Conservation (phyloP, 2,888 invertebrate species). For the Lepidocyrtinus sp. region DNA sequence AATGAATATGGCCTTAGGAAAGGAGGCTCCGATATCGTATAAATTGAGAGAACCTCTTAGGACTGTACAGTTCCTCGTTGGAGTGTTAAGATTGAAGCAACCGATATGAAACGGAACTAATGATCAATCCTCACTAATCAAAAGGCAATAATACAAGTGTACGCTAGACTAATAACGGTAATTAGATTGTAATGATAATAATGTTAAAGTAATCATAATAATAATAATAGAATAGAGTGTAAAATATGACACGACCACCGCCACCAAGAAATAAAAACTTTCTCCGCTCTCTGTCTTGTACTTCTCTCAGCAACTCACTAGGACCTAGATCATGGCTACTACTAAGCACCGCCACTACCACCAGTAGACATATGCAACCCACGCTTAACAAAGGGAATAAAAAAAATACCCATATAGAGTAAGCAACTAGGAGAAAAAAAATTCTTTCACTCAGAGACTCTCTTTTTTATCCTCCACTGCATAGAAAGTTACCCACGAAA, state of each 20-base stretch:
- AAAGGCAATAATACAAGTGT: neutral
- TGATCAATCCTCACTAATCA: conserved; percentile 9
- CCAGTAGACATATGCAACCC: neutral
- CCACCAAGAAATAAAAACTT: conserved; percentile 15
- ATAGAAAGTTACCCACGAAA: neutral
- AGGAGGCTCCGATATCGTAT: no score
- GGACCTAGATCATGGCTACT: conserved; percentile 5
- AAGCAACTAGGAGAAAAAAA: conserved; percentile 19
- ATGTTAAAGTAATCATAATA: conserved; percentile 6
- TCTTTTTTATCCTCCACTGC: conserved; percentile 12
- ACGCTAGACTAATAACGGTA: neutral
- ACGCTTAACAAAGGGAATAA: neutral
- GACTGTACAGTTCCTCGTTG: no score
- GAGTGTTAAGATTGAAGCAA: neutral
- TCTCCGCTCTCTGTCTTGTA: conserved; percentile 8
- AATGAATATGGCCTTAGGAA: no score
- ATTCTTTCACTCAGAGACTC: conserved; percentile 11
- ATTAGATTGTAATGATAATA: neutral
- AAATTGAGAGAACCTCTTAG: no score
- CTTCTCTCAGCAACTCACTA: conserved; percentile 24
- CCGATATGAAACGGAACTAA: neutral
- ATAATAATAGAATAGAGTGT: conserved; percentile 16
- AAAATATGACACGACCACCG: conserved; percentile 11
- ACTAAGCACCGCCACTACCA: conserved; percentile 16
- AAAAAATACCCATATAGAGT: conserved; percentile 22